Evolutionary conservation across 2,888 invertebrate genomes (phyloP), one percentile per base, ranked within the genome.

Genomic region (Glaucopsyche alexis): DNA sequence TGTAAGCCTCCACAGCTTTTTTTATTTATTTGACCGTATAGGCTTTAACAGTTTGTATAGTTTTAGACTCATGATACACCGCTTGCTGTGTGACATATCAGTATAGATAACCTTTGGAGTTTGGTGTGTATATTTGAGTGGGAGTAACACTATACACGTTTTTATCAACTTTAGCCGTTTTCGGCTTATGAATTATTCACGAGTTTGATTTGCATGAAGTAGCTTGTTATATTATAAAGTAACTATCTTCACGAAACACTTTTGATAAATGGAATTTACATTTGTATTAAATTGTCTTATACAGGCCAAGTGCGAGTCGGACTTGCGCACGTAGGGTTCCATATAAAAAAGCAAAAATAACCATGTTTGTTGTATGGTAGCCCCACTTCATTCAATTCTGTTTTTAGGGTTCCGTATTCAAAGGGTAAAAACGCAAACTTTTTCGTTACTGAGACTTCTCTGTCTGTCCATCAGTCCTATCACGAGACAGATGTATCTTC

Each of bases 91-190:
- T 47, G 7, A 60, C 60, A 49, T 69, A 29, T 67, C 40, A 45
- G 45, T 13, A 8, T 67, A 67, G 67, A 67, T 69, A 69, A 69
- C 47, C 69, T 69, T 69, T 69, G 29, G 67, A 11, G 66, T 49
- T 69, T 69, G 29, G 67, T 19, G 66, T 42, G 16, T 45, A 11
- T 65, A 19, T 29, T 60, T 29, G 69, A 7, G 69, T 69, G 69
- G 49, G 47, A 29, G 45, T 69, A 16, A 45, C 9, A 5, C 19
- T 38, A 38, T 8, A 75, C 67, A 69, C 16, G 64, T 65, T 42
- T 49, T 19, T 66, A 72, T 70, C 74, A 16, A 66, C 65, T 73
- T 7, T 47, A 69, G 47, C 73, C 73, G 47, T 70, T 52, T 13
- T 70, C 50, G 52, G 71, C 49, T 55, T 60, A 38, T 60, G 38